Evolutionary conservation across 2,888 invertebrate species (phyloP), one percentile per base, ranked within the genome.

Genomic region (Tinea semifulvella): DNA sequence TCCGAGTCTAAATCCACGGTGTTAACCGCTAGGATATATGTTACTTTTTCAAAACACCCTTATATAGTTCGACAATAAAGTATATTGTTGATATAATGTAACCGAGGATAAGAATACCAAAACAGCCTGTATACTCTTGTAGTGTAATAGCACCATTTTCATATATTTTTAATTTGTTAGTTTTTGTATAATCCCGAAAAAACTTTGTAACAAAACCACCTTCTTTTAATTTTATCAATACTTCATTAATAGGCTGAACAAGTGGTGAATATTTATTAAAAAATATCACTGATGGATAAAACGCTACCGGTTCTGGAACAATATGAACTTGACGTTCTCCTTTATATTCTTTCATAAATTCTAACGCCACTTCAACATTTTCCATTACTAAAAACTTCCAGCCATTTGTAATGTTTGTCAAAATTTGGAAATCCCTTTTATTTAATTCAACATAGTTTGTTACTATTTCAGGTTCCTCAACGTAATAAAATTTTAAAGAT

Each of bases 201-300:
- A 31, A n/a, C 13, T 31, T 31, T n/a, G 4, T 31, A n/a, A 31
- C 11, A 31, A 31, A n/a, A n/a, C 31, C 31, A 31, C n/a, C 13
- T 31, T 31, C 31, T 5, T 4, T 8, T 8, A 31, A 4, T n/a
- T 31, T 31, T 11, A 31, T 8, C 11, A 31, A 31, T 8, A 31
- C 11, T 31, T 31, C 13, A 31, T 31, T 31, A 8, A 31, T 31
- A 11, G 31, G 4, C 6, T 5, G n/a, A n/a, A 11, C 31, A 31
- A 31, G 11, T 31, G n/a, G 31, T 4, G 31, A 31, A 11, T 31
- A 31, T 31, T n/a, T 31, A 10, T 11, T 31, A 11, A 31, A 31
- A 7, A 31, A 31, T n/a, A 31, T n/a, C 11, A 31, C 13, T 31
- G 13, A 31, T n/a, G 31, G 31, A n/a, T 7, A n/a, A 31, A 10